Base-by-base conservation (phyloP, 2,113 vertebrate genomes). In the Chloroceryle aenea region DNA sequence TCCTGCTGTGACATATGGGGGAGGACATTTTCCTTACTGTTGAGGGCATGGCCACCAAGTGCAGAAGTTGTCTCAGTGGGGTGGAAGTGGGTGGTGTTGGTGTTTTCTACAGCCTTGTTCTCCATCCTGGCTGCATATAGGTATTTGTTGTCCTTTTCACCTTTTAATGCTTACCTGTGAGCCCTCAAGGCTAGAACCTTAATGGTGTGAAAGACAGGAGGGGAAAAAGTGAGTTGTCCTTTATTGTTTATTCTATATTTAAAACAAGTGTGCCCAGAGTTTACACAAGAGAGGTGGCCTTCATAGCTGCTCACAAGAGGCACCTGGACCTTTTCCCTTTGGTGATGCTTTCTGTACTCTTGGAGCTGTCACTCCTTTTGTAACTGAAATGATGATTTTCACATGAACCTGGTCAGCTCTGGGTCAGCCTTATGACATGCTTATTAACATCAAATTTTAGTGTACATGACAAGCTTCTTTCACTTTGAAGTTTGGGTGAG, bases 131-230 rank as follows among this genome's bases (percentile, higher is more conserved):
- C 36, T 93, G 63, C 53, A n/a, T 47, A 55, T 27, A 67, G 55
- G 29, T 62, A 58, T 83, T 40, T 89, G 63, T 45, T 91, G 53
- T 93, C 74, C 78, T 87, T 89, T 94, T 95, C 89, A 95, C 91
- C 84, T 95, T 79, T 73, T 58, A 61, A 68, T 91, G 56, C 36
- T 50, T 82, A 89, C 32, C 40, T 78, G 47, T 18, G 64, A 87
- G 77, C 56, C 76, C 87, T 94, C n/a, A 8, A 95, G 93, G 85
- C 71, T 76, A 56, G 58, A 89, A 86, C 30, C 55, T 69, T 63
- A 81, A 85, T 85, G 61, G 42, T 85, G 74, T 89, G 87, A 85
- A 96, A 89, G 58, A 40, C 20, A 2, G 50, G 50, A 91, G 45
- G 27, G 21, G 30, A 1, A n/a, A 69, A 89, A 53, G 26, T 63